Conservation (phyloP, 2,797 vertebrate genomes). For the Percopsis omiscomaycus region DNA sequence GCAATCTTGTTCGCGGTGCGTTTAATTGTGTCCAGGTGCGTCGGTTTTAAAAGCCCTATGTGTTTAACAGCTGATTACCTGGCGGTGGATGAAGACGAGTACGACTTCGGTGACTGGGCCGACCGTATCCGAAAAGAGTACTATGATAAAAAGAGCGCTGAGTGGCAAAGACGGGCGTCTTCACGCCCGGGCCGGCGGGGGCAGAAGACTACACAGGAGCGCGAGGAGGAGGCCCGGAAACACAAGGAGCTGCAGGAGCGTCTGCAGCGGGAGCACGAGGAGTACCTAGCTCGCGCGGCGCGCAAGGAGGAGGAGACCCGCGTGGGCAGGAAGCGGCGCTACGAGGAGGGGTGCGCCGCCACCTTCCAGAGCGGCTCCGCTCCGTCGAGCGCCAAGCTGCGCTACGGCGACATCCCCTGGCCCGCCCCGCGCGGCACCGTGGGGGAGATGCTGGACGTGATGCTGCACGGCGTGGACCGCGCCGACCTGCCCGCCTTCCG, state of each 20-base stretch:
- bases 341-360: conserved; percentile 71
- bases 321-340: conserved; percentile 68
- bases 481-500: conserved; percentile 73
- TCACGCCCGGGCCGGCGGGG: conserved; percentile 38
- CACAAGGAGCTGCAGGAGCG: conserved; percentile 54
- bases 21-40: too few species aligned
- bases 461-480: conserved; percentile 79
- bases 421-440: conserved; percentile 78
- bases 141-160: conserved; percentile 67
- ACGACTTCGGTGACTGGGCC: conserved; percentile 80
- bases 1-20: too few species aligned
- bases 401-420: conserved; percentile 87
- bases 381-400: conserved; percentile 54
- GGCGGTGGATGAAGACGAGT: conserved; percentile 69
- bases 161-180: conserved; percentile 61
- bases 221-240: conserved; percentile 51
- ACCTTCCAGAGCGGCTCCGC: conserved; percentile 57
- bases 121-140: conserved; percentile 81
- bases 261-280: conserved; percentile 77
- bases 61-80: conserved; percentile 73
- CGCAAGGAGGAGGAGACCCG: conserved; percentile 80
- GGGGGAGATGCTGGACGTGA: conserved; percentile 82
- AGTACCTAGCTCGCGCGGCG: conserved; percentile 75
- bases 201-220: conserved; percentile 37
- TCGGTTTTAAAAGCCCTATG: not conserved